A percentile compares a stretch with the other conserved stretches of the same genome.
Conservation (phyloP, 2,113 vertebrate genomes). For the Eira barbara region DNA sequence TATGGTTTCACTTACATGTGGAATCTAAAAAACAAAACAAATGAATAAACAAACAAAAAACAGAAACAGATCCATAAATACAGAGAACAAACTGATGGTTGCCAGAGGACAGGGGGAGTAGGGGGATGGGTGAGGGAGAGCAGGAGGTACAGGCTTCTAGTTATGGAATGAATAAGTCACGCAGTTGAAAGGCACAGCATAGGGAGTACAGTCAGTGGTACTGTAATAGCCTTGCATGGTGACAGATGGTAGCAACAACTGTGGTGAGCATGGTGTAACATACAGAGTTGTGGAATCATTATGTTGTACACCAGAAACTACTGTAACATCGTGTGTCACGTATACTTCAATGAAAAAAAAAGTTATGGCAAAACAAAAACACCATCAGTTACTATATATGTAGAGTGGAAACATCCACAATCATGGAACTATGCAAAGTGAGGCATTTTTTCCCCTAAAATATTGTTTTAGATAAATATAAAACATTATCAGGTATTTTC, state of each 20-base stretch:
- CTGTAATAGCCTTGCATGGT: not conserved
- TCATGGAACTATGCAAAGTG: not conserved
- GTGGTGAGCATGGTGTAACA: not conserved
- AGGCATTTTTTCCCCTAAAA: not conserved
- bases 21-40: not conserved
- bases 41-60: not conserved
- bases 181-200: not conserved
- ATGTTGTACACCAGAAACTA: not conserved
- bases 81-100: not conserved
- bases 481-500: not conserved
- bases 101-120: not conserved
- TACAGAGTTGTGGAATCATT: not conserved
- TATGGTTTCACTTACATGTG: too few species aligned
- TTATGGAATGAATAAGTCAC: not conserved
- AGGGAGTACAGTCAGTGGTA: not conserved
- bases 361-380: not conserved
- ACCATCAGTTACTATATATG: not conserved
- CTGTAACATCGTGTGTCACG: not conserved
- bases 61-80: not conserved
- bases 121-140: not conserved
- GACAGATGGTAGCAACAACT: not conserved
- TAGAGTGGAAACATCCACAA: not conserved
- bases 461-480: not conserved
- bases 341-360: not conserved
- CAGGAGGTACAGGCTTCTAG: not conserved